A percentile compares a stretch with the other conserved stretches of the same genome.
Conservation (phyloP, 2,113 vertebrate species). For the Clarias magur region DNA sequence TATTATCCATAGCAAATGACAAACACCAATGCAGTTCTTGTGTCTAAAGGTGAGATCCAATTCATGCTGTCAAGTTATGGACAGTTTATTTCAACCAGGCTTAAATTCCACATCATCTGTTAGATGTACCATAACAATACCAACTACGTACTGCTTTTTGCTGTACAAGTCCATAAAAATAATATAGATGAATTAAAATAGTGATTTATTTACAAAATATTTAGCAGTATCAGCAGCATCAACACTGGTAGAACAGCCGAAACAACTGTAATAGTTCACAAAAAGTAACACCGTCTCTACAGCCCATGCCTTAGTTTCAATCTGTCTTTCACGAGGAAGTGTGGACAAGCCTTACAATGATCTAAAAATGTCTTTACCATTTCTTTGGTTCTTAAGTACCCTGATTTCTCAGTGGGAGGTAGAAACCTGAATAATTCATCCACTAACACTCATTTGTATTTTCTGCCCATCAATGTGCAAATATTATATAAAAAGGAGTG, state of each 20-base stretch:
- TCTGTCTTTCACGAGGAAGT: neutral
- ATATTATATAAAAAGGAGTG: neutral
- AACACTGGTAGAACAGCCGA: neutral
- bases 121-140: neutral
- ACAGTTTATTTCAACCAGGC: neutral
- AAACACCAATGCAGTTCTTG: neutral
- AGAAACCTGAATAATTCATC: neutral
- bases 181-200: neutral
- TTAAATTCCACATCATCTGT: neutral
- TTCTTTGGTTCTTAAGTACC: neutral
- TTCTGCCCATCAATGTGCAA: neutral
- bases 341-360: neutral
- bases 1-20: neutral
- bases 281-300: neutral
- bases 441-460: neutral
- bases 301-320: neutral
- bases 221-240: neutral
- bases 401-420: neutral
- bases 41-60: neutral
- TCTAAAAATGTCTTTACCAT: neutral
- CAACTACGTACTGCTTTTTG: neutral
- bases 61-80: neutral
- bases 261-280: neutral
- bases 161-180: neutral
- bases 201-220: neutral